phyloP scores from a whole-genome alignment of 2,888 invertebrate genomes.

The Petrolisthes manimaculis region DNA sequence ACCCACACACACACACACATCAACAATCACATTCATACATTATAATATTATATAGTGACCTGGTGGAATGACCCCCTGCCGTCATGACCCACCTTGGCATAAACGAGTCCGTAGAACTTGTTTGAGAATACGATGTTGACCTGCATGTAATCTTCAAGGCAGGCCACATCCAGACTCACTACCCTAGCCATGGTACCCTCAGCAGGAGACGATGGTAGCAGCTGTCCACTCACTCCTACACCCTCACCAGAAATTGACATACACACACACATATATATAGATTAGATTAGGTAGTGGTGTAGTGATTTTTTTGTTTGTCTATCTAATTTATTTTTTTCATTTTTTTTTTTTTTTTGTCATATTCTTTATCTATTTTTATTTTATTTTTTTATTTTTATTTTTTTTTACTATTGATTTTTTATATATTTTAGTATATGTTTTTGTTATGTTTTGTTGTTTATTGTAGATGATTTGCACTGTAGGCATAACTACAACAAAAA shows the following conservation, averaged over 20 bases:
- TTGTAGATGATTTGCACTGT: too few relatives aligned
- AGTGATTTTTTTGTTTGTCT: neutral
- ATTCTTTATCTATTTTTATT: neutral
- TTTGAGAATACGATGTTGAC: slow-evolving; percentile 84
- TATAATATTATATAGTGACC: too few relatives aligned
- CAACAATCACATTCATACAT: neutral
- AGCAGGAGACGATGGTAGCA: neutral
- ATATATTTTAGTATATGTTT: too few relatives aligned
- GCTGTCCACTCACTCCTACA: neutral
- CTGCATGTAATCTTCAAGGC: slow-evolving; percentile 86
- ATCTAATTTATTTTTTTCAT: neutral
- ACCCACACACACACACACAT: neutral
- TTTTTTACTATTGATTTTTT: neutral
- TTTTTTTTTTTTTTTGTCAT: neutral
- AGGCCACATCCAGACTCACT: slow-evolving; percentile 70
- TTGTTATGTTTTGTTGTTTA: too few relatives aligned
- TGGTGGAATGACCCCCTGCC: too few relatives aligned
- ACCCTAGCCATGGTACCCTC: neutral
- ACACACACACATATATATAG: neutral
- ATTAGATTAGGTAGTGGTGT: neutral
- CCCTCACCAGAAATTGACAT: neutral
- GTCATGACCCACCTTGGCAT: slow-evolving; percentile 77
- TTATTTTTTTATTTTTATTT: neutral
- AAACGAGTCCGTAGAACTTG: slow-evolving; percentile 72
- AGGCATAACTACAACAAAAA: too few relatives aligned